Evolutionary conservation across 2,888 invertebrate species (phyloP), one percentile per base, ranked within the genome.

Genomic region (Notodonta ziczac): DNA sequence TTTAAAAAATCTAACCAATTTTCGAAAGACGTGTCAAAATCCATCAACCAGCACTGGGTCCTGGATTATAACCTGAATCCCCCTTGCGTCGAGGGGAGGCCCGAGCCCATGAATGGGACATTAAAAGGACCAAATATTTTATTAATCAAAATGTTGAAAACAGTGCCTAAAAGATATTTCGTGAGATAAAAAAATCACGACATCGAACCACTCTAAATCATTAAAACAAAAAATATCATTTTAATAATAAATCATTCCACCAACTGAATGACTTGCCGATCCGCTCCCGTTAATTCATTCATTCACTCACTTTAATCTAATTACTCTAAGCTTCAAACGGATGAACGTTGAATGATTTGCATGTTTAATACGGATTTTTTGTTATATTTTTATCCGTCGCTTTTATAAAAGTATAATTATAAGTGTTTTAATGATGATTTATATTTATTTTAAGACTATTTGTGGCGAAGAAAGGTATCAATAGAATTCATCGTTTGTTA

Each of bases 321-420:
- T 85, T 84, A 85, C 74, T 76, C 71, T 72, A 65, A 74, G 77
- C 70, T 74, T 73, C 70, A 70, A 83, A 83, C 70, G 80, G 85
- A 88, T 85, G 84, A 82, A 78, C 70, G 61, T 65, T 14, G 76
- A 81, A 75, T 88, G 87, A 87, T 76, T 81, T 84, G 85, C 86
- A 77, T 77, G 79, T 76, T 80, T 67, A 50, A 61, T 58, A 55
- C 40, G 24, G 24, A 24, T 74, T 70, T 53, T 67, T 24, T 24
- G 24, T 24, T 63, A 48, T 59, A 50, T 54, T 57, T 50, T 40
- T 59, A 51, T 58, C 58, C 57, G 46, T 63, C 40, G 14, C 10
- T 65, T 70, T 57, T 16, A 59, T 71, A 56, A 35, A 68, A 70
- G 16, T 63, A 63, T 56, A 67, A 70, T 73, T 63, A 44, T 57